Evolutionary conservation across 2,797 vertebrate genomes (phyloP).

Genomic region (Lophura swinhoii): DNA sequence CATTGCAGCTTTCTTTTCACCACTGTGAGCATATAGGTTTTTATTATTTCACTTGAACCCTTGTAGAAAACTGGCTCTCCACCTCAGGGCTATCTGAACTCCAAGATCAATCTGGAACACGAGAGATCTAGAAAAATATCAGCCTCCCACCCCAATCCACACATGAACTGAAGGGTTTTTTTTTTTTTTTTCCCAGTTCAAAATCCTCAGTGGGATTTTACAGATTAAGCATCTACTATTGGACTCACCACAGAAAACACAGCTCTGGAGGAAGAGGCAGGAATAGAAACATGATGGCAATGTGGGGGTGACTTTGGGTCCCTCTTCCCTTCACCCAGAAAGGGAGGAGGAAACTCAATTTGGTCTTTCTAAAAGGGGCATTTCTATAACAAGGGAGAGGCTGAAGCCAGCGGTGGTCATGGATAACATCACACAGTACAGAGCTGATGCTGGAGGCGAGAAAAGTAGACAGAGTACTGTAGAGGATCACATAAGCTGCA

Average conservation of each 20-base stretch:
- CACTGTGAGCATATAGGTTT: not conserved
- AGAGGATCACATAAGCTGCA: conserved; percentile 35
- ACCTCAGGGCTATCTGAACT: not conserved
- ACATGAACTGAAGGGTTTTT: not conserved
- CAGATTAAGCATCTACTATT: not conserved
- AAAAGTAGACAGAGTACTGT: conserved; percentile 14
- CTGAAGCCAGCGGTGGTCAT: not conserved
- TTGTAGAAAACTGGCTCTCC: not conserved
- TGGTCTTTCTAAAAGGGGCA: not conserved
- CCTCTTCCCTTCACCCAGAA: not conserved
- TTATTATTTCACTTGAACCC: not conserved
- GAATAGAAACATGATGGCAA: not conserved
- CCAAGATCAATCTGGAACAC: not conserved
- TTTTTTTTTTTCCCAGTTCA: not conserved
- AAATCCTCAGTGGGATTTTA: not conserved
- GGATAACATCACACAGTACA: not conserved
- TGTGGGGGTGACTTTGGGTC: not conserved
- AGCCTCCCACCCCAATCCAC: not conserved
- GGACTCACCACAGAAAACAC: not conserved
- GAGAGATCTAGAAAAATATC: not conserved
- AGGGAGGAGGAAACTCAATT: not conserved
- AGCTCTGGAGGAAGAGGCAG: not conserved
- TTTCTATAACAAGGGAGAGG: not conserved
- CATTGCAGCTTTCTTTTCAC: not conserved
- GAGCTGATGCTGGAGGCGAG: not conserved